phyloP scores from a whole-genome alignment of 2,888 invertebrate genomes.

The Alcis repandata region DNA sequence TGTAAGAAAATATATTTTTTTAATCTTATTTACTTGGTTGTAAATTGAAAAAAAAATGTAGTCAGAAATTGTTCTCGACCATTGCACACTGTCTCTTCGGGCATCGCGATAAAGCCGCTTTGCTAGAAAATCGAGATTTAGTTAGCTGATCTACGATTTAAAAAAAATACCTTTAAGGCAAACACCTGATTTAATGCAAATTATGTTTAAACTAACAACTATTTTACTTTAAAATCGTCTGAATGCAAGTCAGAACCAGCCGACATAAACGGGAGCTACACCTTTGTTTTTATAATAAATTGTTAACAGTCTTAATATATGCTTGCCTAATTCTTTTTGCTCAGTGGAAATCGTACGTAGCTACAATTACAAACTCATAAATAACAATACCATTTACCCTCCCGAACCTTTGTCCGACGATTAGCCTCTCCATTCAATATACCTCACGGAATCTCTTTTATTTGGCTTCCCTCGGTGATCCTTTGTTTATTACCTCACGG shows the following conservation, averaged over 20 bases:
- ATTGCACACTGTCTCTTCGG: no score
- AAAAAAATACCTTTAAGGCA: no score
- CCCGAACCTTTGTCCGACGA: constrained; percentile 24
- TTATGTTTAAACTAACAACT: no score
- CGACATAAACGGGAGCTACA: neutral
- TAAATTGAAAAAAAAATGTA: no score
- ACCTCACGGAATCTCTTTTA: constrained; percentile 51
- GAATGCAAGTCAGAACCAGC: neutral
- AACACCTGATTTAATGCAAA: no score
- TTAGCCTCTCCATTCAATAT: constrained; percentile 37
- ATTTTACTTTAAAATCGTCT: no score
- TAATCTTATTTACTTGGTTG: no score
- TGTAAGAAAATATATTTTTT: no score
- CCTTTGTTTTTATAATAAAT: neutral
- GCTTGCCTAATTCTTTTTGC: neutral
- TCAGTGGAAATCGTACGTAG: constrained; percentile 2
- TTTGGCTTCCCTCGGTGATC: constrained; percentile 72
- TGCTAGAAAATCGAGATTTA: no score
- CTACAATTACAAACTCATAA: constrained; percentile 10
- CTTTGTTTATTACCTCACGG: constrained; percentile 75
- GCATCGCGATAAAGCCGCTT: no score
- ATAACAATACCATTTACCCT: constrained; percentile 24
- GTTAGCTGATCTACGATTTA: no score
- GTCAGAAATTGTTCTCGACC: no score
- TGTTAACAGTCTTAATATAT: neutral